phyloP scores from a whole-genome alignment of 2,797 vertebrate genomes.

The Sebastes aleutianus region DNA sequence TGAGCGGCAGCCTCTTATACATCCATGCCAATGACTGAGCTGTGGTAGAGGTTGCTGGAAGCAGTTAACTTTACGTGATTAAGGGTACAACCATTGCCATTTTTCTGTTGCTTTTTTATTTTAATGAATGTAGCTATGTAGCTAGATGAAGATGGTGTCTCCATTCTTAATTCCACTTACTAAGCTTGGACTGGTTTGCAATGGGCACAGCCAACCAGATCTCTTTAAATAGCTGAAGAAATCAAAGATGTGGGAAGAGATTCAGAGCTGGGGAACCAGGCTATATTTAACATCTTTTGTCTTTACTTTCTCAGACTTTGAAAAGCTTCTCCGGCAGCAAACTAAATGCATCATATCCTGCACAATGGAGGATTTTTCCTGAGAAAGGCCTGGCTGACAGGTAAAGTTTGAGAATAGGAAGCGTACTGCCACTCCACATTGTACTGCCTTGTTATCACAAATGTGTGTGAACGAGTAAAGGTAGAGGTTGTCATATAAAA shows the following conservation, averaged over 20 bases:
- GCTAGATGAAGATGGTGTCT: neutral
- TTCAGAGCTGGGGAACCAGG: neutral
- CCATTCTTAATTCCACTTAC: neutral
- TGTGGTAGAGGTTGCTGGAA: neutral
- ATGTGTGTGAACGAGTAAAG: neutral
- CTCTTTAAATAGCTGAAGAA: neutral
- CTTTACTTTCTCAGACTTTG: neutral
- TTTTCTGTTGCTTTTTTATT: neutral
- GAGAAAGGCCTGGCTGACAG: neutral
- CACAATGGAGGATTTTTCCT: neutral
- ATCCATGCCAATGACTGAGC: too few species aligned
- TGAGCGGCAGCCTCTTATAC: too few species aligned
- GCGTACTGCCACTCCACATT: too few species aligned
- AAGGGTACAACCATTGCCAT: neutral
- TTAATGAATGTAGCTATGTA: neutral
- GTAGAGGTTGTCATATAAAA: neutral
- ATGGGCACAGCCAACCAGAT: neutral
- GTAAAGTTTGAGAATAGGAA: neutral
- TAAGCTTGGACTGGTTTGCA: neutral
- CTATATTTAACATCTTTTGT: neutral
- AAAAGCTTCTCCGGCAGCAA: neutral
- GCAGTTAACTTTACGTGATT: neutral
- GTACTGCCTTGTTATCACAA: neutral
- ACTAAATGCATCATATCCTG: neutral
- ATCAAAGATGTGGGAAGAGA: neutral